phyloP scores from a whole-genome alignment of 1,140 invertebrate species.

The Leptinotarsa lineolata region DNA sequence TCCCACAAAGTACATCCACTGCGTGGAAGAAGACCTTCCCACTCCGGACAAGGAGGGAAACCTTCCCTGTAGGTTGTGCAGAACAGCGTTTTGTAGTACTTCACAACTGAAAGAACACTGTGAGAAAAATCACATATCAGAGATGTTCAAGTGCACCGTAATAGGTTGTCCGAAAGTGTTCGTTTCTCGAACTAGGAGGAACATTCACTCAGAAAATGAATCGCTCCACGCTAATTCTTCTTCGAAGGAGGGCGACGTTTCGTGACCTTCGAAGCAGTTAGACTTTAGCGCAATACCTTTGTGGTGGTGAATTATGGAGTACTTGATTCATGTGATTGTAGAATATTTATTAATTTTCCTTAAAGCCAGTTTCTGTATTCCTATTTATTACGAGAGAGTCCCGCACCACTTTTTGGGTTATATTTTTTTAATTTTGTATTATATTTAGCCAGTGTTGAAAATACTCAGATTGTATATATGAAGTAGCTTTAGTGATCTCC shows the following conservation, averaged over 20 bases:
- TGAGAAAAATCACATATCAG: constrained; percentile 68
- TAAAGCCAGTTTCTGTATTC: constrained; percentile 50
- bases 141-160: constrained; percentile 80
- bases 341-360: constrained; percentile 48
- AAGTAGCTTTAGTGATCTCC: constrained; percentile 48
- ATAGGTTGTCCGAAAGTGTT: constrained; percentile 82
- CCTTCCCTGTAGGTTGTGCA: constrained; percentile 69
- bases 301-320: constrained; percentile 53
- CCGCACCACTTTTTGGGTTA: constrained; percentile 33
- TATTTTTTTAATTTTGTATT: constrained; percentile 24
- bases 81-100: constrained; percentile 64
- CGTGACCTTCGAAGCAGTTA: constrained; percentile 52
- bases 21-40: constrained; percentile 63
- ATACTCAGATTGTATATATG: constrained; percentile 52
- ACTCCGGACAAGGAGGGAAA: constrained; percentile 65
- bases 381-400: constrained; percentile 47
- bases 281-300: constrained; percentile 50
- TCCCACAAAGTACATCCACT: constrained; percentile 53
- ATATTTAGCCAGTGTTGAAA: constrained; percentile 50
- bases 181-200: constrained; percentile 73
- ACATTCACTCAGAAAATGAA: constrained; percentile 69
- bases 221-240: constrained; percentile 54
- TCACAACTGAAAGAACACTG: constrained; percentile 69
- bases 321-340: constrained; percentile 49
- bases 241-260: constrained; percentile 47